Conservation (phyloP, 2,888 invertebrate species). For the Morinoia aosen region DNA sequence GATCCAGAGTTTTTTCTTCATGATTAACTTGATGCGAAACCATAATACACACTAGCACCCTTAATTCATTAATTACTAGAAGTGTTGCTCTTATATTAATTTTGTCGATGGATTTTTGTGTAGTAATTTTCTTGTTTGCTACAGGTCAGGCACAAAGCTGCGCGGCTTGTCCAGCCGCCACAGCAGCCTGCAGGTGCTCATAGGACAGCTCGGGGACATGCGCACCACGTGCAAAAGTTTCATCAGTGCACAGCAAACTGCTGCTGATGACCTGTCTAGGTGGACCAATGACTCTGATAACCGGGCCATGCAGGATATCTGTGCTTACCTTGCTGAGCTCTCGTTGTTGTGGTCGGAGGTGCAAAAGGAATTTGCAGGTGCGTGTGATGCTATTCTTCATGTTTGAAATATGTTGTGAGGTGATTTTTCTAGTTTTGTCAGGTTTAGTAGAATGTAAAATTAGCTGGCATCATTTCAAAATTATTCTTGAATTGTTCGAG, state of each 20-base stretch:
- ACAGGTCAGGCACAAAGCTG: constrained; percentile 73
- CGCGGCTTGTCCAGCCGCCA: constrained; percentile 73
- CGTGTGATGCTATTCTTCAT: constrained; percentile 54
- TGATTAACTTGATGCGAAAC: too few relatives aligned
- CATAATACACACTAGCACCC: too few relatives aligned
- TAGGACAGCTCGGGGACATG: constrained; percentile 74
- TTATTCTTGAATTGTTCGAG: too few relatives aligned
- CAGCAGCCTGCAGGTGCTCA: constrained; percentile 73
- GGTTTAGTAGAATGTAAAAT: not conserved
- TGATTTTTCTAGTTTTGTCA: not conserved
- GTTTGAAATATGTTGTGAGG: not conserved
- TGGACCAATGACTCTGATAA: constrained; percentile 72
- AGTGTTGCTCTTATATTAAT: too few relatives aligned
- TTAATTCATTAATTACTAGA: too few relatives aligned
- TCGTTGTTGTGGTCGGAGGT: constrained; percentile 74
- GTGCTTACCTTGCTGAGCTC: constrained; percentile 73
- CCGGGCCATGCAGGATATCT: constrained; percentile 73
- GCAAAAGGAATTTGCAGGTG: constrained; percentile 74
- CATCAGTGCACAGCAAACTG: constrained; percentile 73
- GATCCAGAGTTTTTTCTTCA: too few relatives aligned
- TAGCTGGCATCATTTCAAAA: too few relatives aligned
- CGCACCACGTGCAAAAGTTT: constrained; percentile 73
- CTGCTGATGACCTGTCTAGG: constrained; percentile 73
- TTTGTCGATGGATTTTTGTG: too few relatives aligned
- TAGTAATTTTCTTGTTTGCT: constrained; percentile 57